Percentiles rank a stretch among this genome's conserved stretches.
Evolutionary conservation across 2,888 invertebrate species (phyloP).

Genomic region (Agrotis ipsilon): DNA sequence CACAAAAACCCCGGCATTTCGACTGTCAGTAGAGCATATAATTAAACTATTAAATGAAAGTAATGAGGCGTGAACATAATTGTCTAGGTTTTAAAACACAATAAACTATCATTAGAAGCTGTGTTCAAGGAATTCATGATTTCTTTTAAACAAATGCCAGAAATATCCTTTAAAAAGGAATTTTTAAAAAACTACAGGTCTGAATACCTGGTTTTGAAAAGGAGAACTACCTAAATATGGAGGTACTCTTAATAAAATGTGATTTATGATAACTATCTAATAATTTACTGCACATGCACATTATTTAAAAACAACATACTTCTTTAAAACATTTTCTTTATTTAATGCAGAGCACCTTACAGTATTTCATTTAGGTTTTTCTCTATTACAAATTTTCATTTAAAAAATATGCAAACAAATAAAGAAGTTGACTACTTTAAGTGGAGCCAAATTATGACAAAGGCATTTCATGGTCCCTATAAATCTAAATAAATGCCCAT

Average conservation of each 20-base stretch:
- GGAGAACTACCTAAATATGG: too few species aligned
- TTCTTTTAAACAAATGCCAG: too few species aligned
- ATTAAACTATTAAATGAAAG: conserved; percentile 44
- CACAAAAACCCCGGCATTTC: conserved; percentile 9
- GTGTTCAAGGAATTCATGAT: not conserved
- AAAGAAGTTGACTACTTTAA: not conserved
- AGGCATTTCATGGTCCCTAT: conserved; percentile 11
- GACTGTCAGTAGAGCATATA: conserved; percentile 35
- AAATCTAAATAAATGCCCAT: conserved; percentile 17
- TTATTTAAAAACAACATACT: too few species aligned
- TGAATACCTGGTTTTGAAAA: too few species aligned
- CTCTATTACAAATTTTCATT: not conserved
- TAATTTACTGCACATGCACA: too few species aligned
- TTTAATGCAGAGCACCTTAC: too few species aligned
- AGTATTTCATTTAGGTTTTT: too few species aligned
- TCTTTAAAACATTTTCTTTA: too few species aligned
- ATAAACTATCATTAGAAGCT: conserved; percentile 12
- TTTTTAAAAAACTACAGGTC: too few species aligned
- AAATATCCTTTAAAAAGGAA: too few species aligned
- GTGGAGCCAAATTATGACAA: not conserved
- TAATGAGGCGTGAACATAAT: conserved; percentile 39
- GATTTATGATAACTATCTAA: too few species aligned
- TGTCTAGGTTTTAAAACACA: conserved; percentile 26
- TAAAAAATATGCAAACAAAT: not conserved
- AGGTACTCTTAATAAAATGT: too few species aligned